These are phyloP conservation scores for Penaeus vannamei DNA, from an alignment of 1,140 invertebrate species.

Conservation along the genomic window DNA sequence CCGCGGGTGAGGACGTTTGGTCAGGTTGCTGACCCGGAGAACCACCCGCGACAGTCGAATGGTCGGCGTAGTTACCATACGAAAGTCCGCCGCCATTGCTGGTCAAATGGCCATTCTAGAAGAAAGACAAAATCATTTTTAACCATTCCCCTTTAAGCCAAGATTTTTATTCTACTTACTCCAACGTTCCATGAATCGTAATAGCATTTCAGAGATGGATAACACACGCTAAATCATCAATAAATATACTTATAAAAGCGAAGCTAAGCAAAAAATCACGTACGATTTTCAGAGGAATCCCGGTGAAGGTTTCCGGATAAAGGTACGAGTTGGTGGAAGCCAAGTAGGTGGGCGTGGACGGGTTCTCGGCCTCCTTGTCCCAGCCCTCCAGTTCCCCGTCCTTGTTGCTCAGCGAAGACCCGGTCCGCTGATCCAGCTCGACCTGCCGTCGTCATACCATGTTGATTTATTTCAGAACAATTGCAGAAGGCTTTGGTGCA, in stretches of 20 bases:
- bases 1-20: slow-evolving; percentile 37
- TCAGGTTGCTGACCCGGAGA: not conserved
- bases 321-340: slow-evolving; percentile 66
- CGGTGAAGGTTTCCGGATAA: slow-evolving; percentile 65
- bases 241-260: not conserved
- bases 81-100: slow-evolving; percentile 36
- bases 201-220: not conserved
- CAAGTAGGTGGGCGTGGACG: slow-evolving; percentile 48
- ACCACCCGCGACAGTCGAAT: slow-evolving; percentile 15
- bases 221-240: not conserved
- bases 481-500: too few species aligned
- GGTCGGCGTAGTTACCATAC: slow-evolving; percentile 50
- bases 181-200: too few species aligned
- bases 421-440: slow-evolving; percentile 65
- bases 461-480: too few species aligned
- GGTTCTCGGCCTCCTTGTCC: slow-evolving; percentile 40
- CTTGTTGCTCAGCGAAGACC: slow-evolving; percentile 67
- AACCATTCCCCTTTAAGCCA: not conserved
- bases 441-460: slow-evolving; percentile 44
- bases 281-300: slow-evolving; percentile 65
- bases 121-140: not conserved
- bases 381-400: slow-evolving; percentile 59
- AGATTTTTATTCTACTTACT: not conserved
- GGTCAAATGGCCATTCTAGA: slow-evolving; percentile 54
- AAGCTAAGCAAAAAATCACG: not conserved